These are phyloP conservation scores for Drosophila stalkeri DNA, from an alignment of 2,888 invertebrate species.

Conservation along the genomic window DNA sequence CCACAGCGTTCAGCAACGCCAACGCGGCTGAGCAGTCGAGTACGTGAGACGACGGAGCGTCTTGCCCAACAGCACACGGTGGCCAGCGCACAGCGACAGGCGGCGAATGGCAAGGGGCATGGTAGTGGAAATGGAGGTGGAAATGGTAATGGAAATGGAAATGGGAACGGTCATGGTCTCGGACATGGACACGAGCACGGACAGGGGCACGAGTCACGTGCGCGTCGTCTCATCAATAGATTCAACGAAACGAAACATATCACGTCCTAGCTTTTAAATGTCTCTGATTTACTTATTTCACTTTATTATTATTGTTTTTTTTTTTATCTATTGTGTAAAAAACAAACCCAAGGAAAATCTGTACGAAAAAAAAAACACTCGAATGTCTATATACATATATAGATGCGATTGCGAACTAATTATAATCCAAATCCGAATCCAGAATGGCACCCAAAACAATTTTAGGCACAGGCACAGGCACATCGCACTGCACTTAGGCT, in stretches of 20 bases:
- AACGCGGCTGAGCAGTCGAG: constrained; percentile 85
- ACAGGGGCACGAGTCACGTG: constrained; percentile 60
- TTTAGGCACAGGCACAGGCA: constrained; percentile 39
- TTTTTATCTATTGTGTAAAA: constrained; percentile 32
- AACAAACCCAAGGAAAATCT: constrained; percentile 48
- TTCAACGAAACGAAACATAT: constrained; percentile 79
- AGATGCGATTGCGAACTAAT: constrained; percentile 48
- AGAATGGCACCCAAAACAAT: constrained; percentile 42
- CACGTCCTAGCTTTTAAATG: constrained; percentile 66
- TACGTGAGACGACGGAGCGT: constrained; percentile 85
- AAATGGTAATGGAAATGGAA: constrained; percentile 20
- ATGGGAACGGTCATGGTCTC: constrained; percentile 17
- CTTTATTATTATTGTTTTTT: constrained; percentile 49
- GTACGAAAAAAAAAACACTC: constrained; percentile 58
- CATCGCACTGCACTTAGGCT: constrained; percentile 71
- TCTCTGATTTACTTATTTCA: constrained; percentile 43
- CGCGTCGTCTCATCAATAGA: constrained; percentile 69
- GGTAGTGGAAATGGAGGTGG: constrained; percentile 16
- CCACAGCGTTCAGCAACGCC: constrained; percentile 80
- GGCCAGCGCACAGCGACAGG: constrained; percentile 64
- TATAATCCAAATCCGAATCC: constrained; percentile 56
- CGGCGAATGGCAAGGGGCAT: constrained; percentile 15
- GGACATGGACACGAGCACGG: constrained; percentile 30
- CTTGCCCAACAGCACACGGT: constrained; percentile 83
- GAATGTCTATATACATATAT: constrained; percentile 51